Percentiles rank a stretch among this genome's conserved stretches.
Conservation (phyloP, 2,113 vertebrate species). For the Trichechus manatus region DNA sequence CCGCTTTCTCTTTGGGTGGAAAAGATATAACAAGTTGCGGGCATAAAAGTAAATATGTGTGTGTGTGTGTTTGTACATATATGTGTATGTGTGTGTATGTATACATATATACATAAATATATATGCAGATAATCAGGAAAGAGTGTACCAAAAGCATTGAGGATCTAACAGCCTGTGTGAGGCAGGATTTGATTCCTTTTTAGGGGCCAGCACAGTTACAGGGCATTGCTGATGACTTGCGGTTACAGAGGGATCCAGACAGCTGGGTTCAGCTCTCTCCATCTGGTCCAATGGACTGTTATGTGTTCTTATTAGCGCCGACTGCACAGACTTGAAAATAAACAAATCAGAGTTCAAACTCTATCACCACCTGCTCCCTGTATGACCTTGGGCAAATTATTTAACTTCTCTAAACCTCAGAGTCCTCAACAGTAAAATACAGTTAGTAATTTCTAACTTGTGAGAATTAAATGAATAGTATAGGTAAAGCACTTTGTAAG, state of each 20-base stretch:
- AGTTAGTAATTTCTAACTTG: not conserved
- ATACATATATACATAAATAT: too few species aligned
- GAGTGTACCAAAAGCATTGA: not conserved
- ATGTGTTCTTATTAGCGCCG: not conserved
- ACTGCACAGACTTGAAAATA: not conserved
- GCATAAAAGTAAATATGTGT: not conserved
- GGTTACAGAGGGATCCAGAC: not conserved
- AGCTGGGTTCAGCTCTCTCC: not conserved
- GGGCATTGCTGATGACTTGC: not conserved
- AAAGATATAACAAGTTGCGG: not conserved
- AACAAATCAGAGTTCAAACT: conserved; percentile 30
- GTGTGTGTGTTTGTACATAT: not conserved
- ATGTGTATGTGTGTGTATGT: not conserved
- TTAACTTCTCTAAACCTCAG: conserved; percentile 46
- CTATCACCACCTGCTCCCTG: not conserved
- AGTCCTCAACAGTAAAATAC: not conserved
- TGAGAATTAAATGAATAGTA: conserved; percentile 26
- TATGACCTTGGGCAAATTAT: not conserved
- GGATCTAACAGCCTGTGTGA: not conserved
- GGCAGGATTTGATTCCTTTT: not conserved
- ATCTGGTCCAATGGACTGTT: not conserved
- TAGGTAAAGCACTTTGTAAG: not conserved
- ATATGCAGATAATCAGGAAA: not conserved
- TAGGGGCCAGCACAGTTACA: not conserved
- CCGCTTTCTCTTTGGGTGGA: conserved; percentile 29